These are phyloP conservation scores for Drosophila subobscura DNA, from an alignment of 1,140 invertebrate genomes.

Conservation along the genomic window DNA sequence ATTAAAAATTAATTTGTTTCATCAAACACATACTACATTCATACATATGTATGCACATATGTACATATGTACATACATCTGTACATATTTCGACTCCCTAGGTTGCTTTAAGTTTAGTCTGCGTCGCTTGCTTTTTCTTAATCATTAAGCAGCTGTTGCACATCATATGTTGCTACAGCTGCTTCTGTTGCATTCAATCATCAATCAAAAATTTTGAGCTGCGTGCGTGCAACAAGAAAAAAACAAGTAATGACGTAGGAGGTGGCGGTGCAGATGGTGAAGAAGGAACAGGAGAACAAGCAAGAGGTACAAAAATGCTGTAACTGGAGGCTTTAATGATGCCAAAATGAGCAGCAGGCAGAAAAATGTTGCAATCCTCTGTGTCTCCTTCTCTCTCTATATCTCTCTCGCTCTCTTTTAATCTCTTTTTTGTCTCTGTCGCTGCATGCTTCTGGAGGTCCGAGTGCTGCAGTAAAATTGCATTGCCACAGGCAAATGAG, in stretches of 20 bases:
- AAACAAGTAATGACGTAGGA: constrained; percentile 17
- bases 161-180: constrained; percentile 52
- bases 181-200: constrained; percentile 69
- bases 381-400: not conserved
- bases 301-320: constrained; percentile 18
- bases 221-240: constrained; percentile 55
- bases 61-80: too few species aligned
- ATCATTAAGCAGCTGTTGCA: constrained; percentile 80
- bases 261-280: not conserved
- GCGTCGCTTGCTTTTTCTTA: constrained; percentile 57
- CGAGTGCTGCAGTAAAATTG: constrained; percentile 45
- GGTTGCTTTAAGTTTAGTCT: constrained; percentile 32
- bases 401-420: too few species aligned
- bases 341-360: constrained; percentile 53
- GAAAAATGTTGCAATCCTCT: constrained; percentile 55
- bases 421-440: constrained; percentile 39
- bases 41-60: too few species aligned
- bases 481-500: constrained; percentile 48
- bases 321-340: constrained; percentile 69
- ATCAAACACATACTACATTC: too few species aligned
- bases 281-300: too few species aligned
- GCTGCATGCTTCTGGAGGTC: constrained; percentile 35
- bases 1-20: too few species aligned
- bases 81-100: too few species aligned
- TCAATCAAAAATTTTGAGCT: constrained; percentile 79